Evolutionary conservation across 2,113 vertebrate genomes (phyloP), one percentile per base, ranked within the genome.

Genomic region (Eublepharis macularius): DNA sequence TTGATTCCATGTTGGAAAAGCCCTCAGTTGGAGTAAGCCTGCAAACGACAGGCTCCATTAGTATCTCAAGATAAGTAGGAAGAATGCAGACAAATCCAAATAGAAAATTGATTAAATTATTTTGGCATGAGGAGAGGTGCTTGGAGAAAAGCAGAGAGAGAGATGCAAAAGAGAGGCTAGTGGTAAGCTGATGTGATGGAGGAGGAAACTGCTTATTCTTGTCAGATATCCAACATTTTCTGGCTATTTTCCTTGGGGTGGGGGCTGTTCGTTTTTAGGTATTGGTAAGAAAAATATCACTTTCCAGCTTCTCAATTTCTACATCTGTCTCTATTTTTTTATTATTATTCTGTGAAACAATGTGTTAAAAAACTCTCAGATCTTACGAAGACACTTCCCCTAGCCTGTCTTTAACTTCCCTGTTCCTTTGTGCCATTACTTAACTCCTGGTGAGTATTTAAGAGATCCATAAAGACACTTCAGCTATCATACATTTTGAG

Each of bases 91-190:
- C 86, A 72, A 79, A 90, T 36, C 76, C 43, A 73, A 85, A 51
- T 45, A 89, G 21, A 81, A 80, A 51, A 26, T 86, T 84, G 80
- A 41, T 79, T 70, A 34, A 57, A 78, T 93, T 88, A 41, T 86
- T 89, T 51, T 73, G 68, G 41, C 29, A 76, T 86, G 83, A 91
- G 32, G 45, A 68, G 79, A 75, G 90, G 65, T 69, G 77, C 45
- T 69, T 80, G 65, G 87, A 87, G 24, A 70, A 88, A 49, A 76
- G 60, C 83, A 89, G 24, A 26, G 63, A 26, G 65, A 57, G n/a
- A 45, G 47, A 36, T n/a, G n/a, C 41, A 79, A 86, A 6, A 26
- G 21, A 24, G 60, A 81, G 8, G 43, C 47, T 26, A 16, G 76
- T 51, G n/a, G 19, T 78, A 9, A 36, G 54, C 47, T 70, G 63